Evolutionary conservation across 1,140 invertebrate genomes (phyloP), one percentile per base, ranked within the genome.

Genomic region (Archegozetes longisetosus): DNA sequence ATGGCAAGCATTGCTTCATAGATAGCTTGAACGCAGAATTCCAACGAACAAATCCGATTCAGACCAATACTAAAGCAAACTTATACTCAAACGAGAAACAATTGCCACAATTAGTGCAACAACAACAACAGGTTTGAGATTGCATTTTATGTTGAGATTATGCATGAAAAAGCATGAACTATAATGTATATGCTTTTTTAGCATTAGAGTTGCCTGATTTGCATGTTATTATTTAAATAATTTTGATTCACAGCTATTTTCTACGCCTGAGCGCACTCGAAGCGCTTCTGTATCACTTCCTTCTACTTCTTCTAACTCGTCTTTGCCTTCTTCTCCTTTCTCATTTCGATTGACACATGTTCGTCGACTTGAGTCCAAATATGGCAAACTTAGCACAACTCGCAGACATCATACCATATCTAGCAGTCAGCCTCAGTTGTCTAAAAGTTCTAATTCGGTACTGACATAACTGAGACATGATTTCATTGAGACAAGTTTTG

Each of bases 321-420:
- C 32, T 40, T 17, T 40, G 6, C 6, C 6, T 40, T 40, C 32
- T 40, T 6, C 32, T 40, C 17, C 32, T 17, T 40, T 40, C 17
- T 17, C 32, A 40, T 40, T 40, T 17, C 32, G 32, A 9, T 40
- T 40, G 32, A 40, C 32, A 40, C 32, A 40, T 17, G 17, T 40
- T 40, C 32, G 32, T 6, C 32, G 32, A 40, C 32, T 40, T 40
- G 32, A 40, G 32, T 40, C 32, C 32, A 40, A 40, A 40, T 40
- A 40, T 40, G 32, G 32, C 32, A 6, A 17, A 40, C 62, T 63
- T 67, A 81, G 81, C 62, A 84, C 87, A 66, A 88, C 86, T 70
- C 74, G 87, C 49, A 76, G 89, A 55, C 88, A 89, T 71, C 83
- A 89, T 69, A 93, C 89, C 0, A 86, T 90, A 4, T 88, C 87